Percentiles rank a stretch among this genome's conserved stretches.
Conservation (phyloP, 2,113 vertebrate genomes). For the Setophaga petechia region DNA sequence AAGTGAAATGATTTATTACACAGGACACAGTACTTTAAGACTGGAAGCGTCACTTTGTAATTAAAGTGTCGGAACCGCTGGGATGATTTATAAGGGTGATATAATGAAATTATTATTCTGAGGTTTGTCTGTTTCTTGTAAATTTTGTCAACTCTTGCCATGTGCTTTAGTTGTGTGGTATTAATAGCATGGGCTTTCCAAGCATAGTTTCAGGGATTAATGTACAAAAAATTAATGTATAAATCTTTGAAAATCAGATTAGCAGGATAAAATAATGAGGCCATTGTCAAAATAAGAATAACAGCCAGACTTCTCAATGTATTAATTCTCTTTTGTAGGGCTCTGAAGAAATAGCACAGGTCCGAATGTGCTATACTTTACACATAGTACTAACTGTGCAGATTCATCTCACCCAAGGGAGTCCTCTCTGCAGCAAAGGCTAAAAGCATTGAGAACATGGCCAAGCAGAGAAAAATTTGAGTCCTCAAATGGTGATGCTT, state of each 20-base stretch:
- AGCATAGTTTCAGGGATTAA: conserved; percentile 25
- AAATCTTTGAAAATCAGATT: conserved; percentile 51
- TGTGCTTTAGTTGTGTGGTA: not conserved
- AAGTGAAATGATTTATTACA: conserved; percentile 21
- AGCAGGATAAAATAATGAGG: conserved; percentile 1
- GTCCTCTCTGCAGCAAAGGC: not conserved
- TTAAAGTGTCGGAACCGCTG: conserved; percentile 29
- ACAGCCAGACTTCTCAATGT: not conserved
- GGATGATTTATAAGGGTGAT: conserved; percentile 35
- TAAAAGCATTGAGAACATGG: not conserved
- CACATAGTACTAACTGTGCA: not conserved
- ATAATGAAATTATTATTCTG: conserved; percentile 41
- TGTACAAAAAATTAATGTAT: not conserved
- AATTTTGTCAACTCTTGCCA: conserved; percentile 15
- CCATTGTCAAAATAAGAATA: conserved; percentile 31
- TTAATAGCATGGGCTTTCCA: conserved; percentile 9
- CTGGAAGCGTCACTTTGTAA: conserved; percentile 38
- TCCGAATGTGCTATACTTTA: not conserved
- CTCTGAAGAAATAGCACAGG: not conserved
- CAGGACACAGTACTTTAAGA: not conserved
- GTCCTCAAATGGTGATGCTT: not conserved
- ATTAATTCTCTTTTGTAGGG: not conserved
- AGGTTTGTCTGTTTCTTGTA: conserved; percentile 11
- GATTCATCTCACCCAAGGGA: not conserved
- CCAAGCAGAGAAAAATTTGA: not conserved